Base-by-base conservation (phyloP, 2,888 invertebrate genomes). In the Phania funesta region DNA sequence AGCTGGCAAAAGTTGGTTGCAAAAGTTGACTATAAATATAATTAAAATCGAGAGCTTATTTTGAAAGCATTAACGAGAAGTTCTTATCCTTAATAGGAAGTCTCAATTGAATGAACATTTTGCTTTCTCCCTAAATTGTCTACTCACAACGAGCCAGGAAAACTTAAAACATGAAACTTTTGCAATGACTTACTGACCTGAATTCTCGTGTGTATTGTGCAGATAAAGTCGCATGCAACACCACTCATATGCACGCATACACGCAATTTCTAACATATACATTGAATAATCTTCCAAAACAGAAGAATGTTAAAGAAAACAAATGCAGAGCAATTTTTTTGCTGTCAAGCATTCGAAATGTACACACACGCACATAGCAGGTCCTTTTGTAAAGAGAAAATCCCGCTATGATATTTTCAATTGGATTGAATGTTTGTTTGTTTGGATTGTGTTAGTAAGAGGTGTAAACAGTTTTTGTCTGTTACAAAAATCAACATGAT, bases 131-230 rank as follows among this genome's bases (percentile, higher is more conserved):
- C 41, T 41, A 22, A 29, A 20, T 65, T 24, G 13, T 46, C 54
- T 56, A 13, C 62, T 32, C 60, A 32, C 11, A 56, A 38, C n/a
- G 35, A 56, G 18, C 56, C 41, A 67, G 13, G 13, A 58, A 50
- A 56, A 48, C 29, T 54, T 62, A 77, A 77, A 52, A 48, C 46
- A 77, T 16, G 44, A 64, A 77, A 70, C 24, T 74, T 75, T 74
- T 70, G 62, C 68, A 80, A 80, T 80, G 75, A 58, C 75, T 75
- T 80, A 80, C 80, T 75, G 80, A 80, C 80, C 75, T 80, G 58
- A 70, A 75, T 80, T 75, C 70, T 54, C 24, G 56, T 64, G 29
- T 48, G 60, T 38, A 50, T 74, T 68, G 35, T 62, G 38, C 46
- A 67, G 78, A 77, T 76, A 46, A n/a, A 54, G 26, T 56, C 11